Evolutionary conservation across 2,888 invertebrate species (phyloP), one percentile per base, ranked within the genome.

Genomic region (Pseudoips prasinana): DNA sequence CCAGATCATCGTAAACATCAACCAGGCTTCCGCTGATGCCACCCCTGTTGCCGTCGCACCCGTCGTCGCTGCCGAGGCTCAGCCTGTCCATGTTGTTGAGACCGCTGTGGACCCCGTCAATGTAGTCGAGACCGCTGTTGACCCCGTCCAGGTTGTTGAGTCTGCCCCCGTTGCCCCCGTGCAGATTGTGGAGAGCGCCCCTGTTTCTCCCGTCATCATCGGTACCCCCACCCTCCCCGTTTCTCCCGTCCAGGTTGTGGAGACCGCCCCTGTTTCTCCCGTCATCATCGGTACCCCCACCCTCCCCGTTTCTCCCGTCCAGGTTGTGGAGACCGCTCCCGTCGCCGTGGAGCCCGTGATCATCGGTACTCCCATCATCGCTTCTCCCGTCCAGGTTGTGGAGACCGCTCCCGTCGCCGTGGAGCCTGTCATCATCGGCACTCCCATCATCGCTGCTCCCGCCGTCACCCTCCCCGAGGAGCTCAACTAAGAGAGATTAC

Each of bases 381-480:
- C 35, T 29, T 31, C 38, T 18, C 33, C 33, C 6, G 20, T 29
- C 7, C n/a, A n/a, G n/a, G n/a, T n/a, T n/a, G n/a, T n/a, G n/a
- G n/a, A n/a, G n/a, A n/a, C 35, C 31, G 33, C 38, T 18, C 33
- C 33, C 6, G 20, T 29, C 7, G 28, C 20, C 11, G 31, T 34
- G 3, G 44, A 38, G 39, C 35, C 50, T 31, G 49, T 50, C 24
- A 9, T 32, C 29, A 34, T 44, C 33, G 45, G 41, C 7, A 35
- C 37, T n/a, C 59, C 58, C 31, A 10, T 53, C 22, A 19, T 51
- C 14, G 54, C 59, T 18, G 28, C 45, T 10, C 55, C 64, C 30
- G 60, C 45, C 9, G 44, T 65, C 36, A 36, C 44, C 25, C 56
- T 63, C 17, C 69, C 72, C 30, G 68, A 60, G 5, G 33, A 22